Evolutionary conservation across 2,113 vertebrate genomes (phyloP).

Genomic region (Chaetops frenatus): DNA sequence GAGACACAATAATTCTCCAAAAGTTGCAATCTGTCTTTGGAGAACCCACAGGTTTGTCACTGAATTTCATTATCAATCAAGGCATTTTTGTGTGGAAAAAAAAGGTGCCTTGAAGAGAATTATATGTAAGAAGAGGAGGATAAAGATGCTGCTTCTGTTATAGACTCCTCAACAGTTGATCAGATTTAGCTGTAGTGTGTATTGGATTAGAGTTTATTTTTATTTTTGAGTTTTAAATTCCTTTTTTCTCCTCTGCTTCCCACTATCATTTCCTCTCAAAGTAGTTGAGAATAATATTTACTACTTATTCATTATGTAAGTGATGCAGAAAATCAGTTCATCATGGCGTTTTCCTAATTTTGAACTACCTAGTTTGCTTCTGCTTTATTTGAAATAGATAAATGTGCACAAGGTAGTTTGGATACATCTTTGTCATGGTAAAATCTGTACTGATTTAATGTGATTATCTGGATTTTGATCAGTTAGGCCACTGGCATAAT

Average conservation of each 20-base stretch:
- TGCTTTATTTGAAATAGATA: background rate
- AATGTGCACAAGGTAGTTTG: background rate
- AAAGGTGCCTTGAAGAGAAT: background rate
- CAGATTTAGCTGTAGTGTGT: background rate
- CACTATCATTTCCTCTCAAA: background rate
- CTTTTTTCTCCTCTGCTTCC: background rate
- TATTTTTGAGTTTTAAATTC: background rate
- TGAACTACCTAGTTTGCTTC: background rate
- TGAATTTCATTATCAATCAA: slow-evolving; percentile 16
- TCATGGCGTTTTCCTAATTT: background rate
- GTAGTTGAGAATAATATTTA: background rate
- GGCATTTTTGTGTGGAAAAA: background rate
- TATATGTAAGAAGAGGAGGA: background rate
- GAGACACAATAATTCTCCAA: slow-evolving; percentile 16
- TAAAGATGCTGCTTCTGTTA: background rate
- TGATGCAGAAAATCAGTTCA: background rate
- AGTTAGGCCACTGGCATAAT: background rate
- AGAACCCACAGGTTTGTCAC: slow-evolving; percentile 25
- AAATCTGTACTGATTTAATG: background rate
- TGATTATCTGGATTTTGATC: background rate
- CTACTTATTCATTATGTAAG: background rate
- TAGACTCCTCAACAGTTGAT: background rate
- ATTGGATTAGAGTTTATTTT: background rate
- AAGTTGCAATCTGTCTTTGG: slow-evolving; percentile 15
- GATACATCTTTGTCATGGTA: background rate